phyloP scores from a whole-genome alignment of 2,888 invertebrate genomes.

The Sepioteuthis lessoniana region DNA sequence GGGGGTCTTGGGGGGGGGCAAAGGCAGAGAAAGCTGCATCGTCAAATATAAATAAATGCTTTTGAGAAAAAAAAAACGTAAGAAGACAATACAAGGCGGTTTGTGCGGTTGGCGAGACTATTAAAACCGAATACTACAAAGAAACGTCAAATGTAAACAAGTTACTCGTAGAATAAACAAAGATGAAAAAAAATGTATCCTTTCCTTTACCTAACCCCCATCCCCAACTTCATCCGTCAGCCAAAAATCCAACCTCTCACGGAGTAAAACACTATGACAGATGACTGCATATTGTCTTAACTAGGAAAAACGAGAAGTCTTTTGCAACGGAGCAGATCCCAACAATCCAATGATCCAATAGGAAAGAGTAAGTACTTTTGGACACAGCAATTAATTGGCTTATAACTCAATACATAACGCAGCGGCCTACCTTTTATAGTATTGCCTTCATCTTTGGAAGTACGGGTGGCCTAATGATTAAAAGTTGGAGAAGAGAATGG shows the following conservation, averaged over 20 bases:
- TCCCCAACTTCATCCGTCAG: neutral
- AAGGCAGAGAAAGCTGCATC: no score
- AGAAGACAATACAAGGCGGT: neutral
- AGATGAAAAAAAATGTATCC: neutral
- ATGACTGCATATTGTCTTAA: neutral
- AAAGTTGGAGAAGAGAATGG: no score
- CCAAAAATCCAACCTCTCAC: neutral
- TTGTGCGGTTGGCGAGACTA: neutral
- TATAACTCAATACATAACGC: neutral
- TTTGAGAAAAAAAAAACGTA: no score
- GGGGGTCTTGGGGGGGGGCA: no score
- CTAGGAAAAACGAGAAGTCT: neutral
- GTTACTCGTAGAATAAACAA: neutral
- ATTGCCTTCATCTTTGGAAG: no score
- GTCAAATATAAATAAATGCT: no score
- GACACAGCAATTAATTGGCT: neutral
- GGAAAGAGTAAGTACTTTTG: neutral
- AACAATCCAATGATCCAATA: neutral
- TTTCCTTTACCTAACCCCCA: neutral
- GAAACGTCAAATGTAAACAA: neutral
- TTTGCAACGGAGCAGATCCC: neutral
- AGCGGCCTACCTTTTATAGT: neutral
- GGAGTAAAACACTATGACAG: neutral
- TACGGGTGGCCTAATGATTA: no score
- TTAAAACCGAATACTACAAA: neutral